These are phyloP conservation scores for Halesus radiatus DNA, from an alignment of 1,140 invertebrate species.

Conservation along the genomic window DNA sequence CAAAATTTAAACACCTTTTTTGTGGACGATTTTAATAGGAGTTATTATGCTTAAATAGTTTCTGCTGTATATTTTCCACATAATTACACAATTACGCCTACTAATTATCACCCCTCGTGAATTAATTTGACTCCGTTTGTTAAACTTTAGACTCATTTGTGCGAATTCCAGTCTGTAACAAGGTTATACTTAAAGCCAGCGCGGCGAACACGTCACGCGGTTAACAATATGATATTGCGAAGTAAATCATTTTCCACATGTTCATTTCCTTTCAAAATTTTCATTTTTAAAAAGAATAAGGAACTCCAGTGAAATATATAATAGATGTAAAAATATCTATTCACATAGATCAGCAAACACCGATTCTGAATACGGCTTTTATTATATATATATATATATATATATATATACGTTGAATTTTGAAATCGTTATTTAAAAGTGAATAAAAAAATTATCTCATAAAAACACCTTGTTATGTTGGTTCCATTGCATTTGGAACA, in stretches of 20 bases:
- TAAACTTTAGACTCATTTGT: conserved; percentile 16
- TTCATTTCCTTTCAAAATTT: not conserved
- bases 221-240: not conserved
- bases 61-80: conserved; percentile 35
- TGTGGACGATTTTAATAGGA: conserved; percentile 2
- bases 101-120: conserved; percentile 38
- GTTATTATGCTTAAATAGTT: conserved; percentile 32
- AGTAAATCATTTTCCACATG: not conserved
- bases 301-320: too few relatives aligned
- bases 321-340: too few relatives aligned
- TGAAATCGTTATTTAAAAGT: too few relatives aligned
- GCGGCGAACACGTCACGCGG: not conserved
- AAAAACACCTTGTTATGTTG: too few relatives aligned
- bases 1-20: conserved; percentile 3
- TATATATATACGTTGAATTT: too few relatives aligned
- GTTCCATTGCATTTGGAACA: too few relatives aligned
- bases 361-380: too few relatives aligned
- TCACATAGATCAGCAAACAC: too few relatives aligned
- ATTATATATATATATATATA: too few relatives aligned
- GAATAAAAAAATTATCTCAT: too few relatives aligned
- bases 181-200: not conserved
- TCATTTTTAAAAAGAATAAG: too few relatives aligned
- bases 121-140: conserved; percentile 33
- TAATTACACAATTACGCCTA: conserved; percentile 32
- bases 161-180: not conserved